Conservation (phyloP, 2,888 invertebrate genomes). For the Ferrisia virgata region DNA sequence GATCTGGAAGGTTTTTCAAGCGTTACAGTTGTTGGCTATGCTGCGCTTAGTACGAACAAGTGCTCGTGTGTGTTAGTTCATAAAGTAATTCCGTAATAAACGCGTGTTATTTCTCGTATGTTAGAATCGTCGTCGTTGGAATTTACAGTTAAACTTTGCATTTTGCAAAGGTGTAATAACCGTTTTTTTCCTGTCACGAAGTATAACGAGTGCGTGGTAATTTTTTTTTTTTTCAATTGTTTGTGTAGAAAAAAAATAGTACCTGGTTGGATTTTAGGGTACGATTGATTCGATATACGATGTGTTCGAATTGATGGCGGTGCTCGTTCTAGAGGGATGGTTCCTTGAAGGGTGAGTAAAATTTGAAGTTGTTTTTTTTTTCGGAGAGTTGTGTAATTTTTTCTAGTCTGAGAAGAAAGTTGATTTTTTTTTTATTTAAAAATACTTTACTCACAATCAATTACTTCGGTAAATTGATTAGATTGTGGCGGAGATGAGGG, state of each 20-base stretch:
- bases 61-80: slow-evolving; percentile 20
- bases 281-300: not conserved
- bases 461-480: too few relatives aligned
- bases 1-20: slow-evolving; percentile 36
- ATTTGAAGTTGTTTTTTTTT: too few relatives aligned
- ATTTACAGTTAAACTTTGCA: slow-evolving; percentile 24
- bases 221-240: not conserved
- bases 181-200: slow-evolving; percentile 8
- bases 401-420: too few relatives aligned
- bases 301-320: not conserved
- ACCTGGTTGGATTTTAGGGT: not conserved
- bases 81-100: slow-evolving; percentile 3
- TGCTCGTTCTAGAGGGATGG: not conserved
- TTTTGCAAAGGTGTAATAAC: slow-evolving; percentile 35
- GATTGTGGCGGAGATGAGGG: too few relatives aligned
- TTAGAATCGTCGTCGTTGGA: not conserved
- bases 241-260: not conserved
- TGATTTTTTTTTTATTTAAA: too few relatives aligned
- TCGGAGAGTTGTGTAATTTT: too few relatives aligned
- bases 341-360: not conserved
- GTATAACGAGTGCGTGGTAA: not conserved
- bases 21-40: not conserved
- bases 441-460: too few relatives aligned
- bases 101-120: not conserved
- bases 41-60: slow-evolving; percentile 8